Conservation (phyloP, 2,888 invertebrate genomes). For the Tetranychus piercei region DNA sequence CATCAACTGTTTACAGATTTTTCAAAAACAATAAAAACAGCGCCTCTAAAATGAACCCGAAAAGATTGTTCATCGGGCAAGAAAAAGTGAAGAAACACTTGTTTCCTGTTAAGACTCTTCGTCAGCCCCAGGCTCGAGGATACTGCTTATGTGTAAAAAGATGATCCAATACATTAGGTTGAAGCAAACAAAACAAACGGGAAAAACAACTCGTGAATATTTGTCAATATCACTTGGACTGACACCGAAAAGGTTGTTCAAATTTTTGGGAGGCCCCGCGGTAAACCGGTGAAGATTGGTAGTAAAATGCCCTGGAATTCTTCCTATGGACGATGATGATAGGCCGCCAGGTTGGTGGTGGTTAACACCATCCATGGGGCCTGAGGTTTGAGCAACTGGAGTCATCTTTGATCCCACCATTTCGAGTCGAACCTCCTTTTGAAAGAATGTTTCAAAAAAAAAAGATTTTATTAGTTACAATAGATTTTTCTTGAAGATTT, state of each 20-base stretch:
- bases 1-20: neutral
- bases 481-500: too few relatives aligned
- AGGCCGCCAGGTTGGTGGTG: neutral
- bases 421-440: slow-evolving; percentile 12
- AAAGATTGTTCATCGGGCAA: too few relatives aligned
- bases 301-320: slow-evolving; percentile 7
- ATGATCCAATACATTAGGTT: slow-evolving; percentile 97
- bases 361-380: neutral
- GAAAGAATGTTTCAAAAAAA: neutral
- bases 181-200: slow-evolving; percentile 94
- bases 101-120: neutral
- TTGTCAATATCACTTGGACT: slow-evolving; percentile 97
- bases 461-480: neutral
- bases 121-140: neutral
- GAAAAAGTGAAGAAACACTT: too few relatives aligned
- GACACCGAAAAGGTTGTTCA: slow-evolving; percentile 70
- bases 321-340: neutral
- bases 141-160: slow-evolving; percentile 56
- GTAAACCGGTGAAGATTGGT: slow-evolving; percentile 2
- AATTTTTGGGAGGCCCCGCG: slow-evolving; percentile 44
- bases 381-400: neutral
- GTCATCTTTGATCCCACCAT: slow-evolving; percentile 13
- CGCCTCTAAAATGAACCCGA: neutral
- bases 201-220: slow-evolving; percentile 93
- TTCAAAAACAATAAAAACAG: neutral